Base-by-base conservation (phyloP, 2,113 vertebrate species). In the Phrynosoma platyrhinos region DNA sequence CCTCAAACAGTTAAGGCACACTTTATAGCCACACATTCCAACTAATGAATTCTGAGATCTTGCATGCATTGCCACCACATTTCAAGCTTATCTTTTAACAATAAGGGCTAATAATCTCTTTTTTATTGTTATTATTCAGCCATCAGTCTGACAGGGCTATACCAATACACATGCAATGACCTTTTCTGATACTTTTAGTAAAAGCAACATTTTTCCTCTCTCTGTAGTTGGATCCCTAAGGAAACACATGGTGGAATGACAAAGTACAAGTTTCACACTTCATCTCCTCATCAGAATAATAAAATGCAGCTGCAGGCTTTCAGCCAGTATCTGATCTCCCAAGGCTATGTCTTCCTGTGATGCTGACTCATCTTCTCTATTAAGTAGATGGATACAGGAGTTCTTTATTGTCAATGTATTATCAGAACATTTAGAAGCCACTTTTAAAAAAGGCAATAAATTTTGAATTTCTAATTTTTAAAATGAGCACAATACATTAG, bases 201-300 rank as follows among this genome's bases (percentile, higher is more conserved):
- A 89, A 89, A 80, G 68, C 52, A 74, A 74, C 32, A 71, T 42
- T 55, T 64, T 47, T 9, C 20, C 7, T 42, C 6, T 2, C 47
- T 80, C 74, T 89, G 68, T 62, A 77, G 9, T 84, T 96, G 90
- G 91, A 90, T 93, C 83, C 79, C 90, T 47, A 81, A 91, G 90
- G 91, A 94, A 95, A 88, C 79, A 93, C 82, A 92, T 92, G 88
- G 88, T 86, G 89, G 93, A 95, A 94, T 94, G 88, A 82, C 32
- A 91, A 64, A 10, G 80, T 87, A 76, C 40, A 89, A 92, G 23
- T 42, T 95, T 91, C 95, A 83, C 80, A 79, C 58, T 95, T 91
- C 82, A 93, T 94, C 89, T 92, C 88, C 55, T 94, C 85, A 88
- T 93, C 91, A 94, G 90, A 91, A 87, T 58, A 94, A 81, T 84